Percentiles rank a stretch among this genome's conserved stretches.
Evolutionary conservation across 1,140 invertebrate species (phyloP).

Genomic region (Halictus rubicundus): DNA sequence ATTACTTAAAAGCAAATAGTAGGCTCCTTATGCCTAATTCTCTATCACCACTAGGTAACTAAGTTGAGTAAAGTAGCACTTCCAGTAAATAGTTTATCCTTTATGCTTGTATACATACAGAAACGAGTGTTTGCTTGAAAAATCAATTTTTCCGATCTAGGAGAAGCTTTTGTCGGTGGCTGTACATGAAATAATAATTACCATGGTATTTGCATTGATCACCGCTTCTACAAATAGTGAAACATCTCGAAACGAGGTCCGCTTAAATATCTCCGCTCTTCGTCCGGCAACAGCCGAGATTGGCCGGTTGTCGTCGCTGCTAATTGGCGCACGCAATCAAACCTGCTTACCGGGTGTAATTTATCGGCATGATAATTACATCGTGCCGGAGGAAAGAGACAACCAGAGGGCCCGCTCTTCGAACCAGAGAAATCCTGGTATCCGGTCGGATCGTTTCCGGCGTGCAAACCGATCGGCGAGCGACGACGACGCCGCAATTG

Average conservation of each 20-base stretch:
- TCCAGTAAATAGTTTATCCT: no score
- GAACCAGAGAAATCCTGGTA: no score
- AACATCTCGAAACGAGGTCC: background rate
- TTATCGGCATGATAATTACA: conserved; percentile 40
- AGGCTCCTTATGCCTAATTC: no score
- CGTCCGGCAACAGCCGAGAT: background rate
- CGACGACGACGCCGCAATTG: conserved; percentile 45
- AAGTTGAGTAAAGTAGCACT: no score
- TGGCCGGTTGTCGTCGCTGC: conserved; percentile 13
- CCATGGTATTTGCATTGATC: background rate
- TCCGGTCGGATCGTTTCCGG: background rate
- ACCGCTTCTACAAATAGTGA: background rate
- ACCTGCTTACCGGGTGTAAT: conserved; percentile 39
- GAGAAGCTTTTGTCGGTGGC: no score
- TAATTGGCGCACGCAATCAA: conserved; percentile 52
- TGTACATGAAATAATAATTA: conserved; percentile 16
- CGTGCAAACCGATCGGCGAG: conserved; percentile 24
- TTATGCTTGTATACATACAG: no score
- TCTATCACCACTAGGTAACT: no score
- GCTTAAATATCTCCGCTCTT: conserved; percentile 20
- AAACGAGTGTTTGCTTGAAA: no score
- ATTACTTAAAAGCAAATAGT: no score
- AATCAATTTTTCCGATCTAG: no score
- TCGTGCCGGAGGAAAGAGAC: conserved; percentile 35
- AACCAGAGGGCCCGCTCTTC: background rate